Evolutionary conservation across 2,113 vertebrate genomes (phyloP), one percentile per base, ranked within the genome.

Genomic region (Prietella phreatophila): DNA sequence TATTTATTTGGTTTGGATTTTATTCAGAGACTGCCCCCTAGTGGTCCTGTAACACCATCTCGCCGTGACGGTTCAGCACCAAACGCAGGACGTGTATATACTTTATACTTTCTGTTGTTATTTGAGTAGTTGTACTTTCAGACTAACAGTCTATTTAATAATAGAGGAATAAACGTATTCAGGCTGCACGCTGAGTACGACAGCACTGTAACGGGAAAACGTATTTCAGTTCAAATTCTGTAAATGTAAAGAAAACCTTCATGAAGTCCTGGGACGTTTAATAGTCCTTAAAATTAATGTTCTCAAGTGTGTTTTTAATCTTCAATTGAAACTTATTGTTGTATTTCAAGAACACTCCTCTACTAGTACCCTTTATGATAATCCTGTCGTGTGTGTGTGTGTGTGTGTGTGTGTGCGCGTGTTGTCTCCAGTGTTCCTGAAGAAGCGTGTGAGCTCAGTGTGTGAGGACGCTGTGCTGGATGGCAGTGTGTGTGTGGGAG

Each of bases 391-490:
- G n/a, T n/a, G n/a, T n/a, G n/a, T n/a, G n/a, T 47, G 81, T 84
- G 75, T 58, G 55, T 79, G 84, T 87, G 79, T 83, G 55, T 75
- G 67, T 60, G 87, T 42, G 65, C 39, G 82, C 85, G 78, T 53
- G 27, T 73, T 30, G 10, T 67, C 83, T 79, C 0, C 94, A 97
- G 97, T 96, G 73, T 97, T 97, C 94, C 97, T 97, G 96, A 97
- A 97, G 33, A 94, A 97, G 69, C 94, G 96, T 67, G 96, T 97
- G 95, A 97, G 96, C 94, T 97, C 96, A 0, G 95, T 97, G 80
- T 97, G 96, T 5, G 97, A 97, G 93, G 96, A 95, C 84, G 95
- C 96, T 91, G 94, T 95, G 20, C 94, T 93, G 0, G 96, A 96
- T 89, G 92, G 95, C 33, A 94, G 94, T 0, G 91, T 96, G 0